These are phyloP conservation scores for Pegoplata infirma DNA, from an alignment of 2,888 invertebrate species.

Conservation along the genomic window DNA sequence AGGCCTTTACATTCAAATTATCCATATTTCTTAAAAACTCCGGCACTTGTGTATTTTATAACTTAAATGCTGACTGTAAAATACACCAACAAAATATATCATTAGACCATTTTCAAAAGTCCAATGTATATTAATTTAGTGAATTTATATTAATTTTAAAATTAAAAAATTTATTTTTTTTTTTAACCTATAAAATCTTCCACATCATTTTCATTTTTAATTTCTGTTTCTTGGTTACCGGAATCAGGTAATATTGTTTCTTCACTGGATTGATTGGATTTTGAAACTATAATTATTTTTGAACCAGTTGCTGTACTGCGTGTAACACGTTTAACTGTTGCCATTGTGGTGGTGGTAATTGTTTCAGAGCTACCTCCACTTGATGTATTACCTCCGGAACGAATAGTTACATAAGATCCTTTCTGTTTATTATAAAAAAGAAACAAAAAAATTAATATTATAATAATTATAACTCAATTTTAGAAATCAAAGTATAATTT, in stretches of 20 bases:
- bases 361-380: conserved; percentile 42
- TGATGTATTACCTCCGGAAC: conserved; percentile 24
- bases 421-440: conserved; percentile 3
- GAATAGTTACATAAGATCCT: conserved; percentile 45
- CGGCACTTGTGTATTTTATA: no score
- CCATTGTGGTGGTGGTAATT: conserved; percentile 49
- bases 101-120: background rate
- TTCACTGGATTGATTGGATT: conserved; percentile 56
- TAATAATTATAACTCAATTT: no score
- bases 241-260: conserved; percentile 52
- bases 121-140: background rate
- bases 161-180: no score
- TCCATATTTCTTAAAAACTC: no score
- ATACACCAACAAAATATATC: background rate
- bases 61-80: no score
- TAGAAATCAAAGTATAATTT: no score
- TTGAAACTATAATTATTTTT: conserved; percentile 55
- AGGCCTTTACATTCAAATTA: no score
- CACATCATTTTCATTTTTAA: conserved; percentile 63
- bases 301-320: conserved; percentile 57
- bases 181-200: conserved; percentile 61
- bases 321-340: conserved; percentile 52
- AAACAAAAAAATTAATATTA: background rate
- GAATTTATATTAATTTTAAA: conserved; percentile 3
- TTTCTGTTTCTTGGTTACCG: conserved; percentile 39